Evolutionary conservation across 1,140 invertebrate genomes (phyloP).

Genomic region (Nasonia longicornis): DNA sequence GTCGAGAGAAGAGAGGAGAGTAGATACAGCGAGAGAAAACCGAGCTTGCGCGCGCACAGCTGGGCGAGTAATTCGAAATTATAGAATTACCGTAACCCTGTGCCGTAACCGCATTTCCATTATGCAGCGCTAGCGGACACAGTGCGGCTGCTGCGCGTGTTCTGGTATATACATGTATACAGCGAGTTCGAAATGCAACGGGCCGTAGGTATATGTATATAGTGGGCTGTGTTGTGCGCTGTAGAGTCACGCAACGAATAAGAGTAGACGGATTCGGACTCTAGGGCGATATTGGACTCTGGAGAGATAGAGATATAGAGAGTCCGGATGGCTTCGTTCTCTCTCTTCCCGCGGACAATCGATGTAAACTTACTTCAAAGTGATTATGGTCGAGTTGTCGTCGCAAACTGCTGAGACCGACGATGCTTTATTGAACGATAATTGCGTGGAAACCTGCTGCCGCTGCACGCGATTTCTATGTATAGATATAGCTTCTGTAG

Average conservation of each 20-base stretch:
- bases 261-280: background rate
- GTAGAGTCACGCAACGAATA: background rate
- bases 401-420: constrained; percentile 13
- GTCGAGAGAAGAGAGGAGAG: too few relatives aligned
- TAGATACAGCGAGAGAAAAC: background rate
- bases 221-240: background rate
- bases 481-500: too few relatives aligned
- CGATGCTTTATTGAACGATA: constrained; percentile 5
- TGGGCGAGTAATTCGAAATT: constrained; percentile 52
- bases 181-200: background rate
- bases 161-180: background rate
- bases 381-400: constrained; percentile 6
- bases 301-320: background rate
- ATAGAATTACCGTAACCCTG: constrained; percentile 47
- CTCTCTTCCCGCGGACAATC: background rate
- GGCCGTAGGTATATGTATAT: background rate
- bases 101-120: constrained; percentile 52
- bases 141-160: background rate
- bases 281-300: background rate
- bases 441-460: background rate
- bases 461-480: too few relatives aligned
- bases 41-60: constrained; percentile 1
- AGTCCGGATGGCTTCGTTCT: background rate
- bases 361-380: constrained; percentile 25
- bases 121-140: constrained; percentile 41